Conservation (phyloP, 2,113 vertebrate species). For the Cinclus mexicanus region DNA sequence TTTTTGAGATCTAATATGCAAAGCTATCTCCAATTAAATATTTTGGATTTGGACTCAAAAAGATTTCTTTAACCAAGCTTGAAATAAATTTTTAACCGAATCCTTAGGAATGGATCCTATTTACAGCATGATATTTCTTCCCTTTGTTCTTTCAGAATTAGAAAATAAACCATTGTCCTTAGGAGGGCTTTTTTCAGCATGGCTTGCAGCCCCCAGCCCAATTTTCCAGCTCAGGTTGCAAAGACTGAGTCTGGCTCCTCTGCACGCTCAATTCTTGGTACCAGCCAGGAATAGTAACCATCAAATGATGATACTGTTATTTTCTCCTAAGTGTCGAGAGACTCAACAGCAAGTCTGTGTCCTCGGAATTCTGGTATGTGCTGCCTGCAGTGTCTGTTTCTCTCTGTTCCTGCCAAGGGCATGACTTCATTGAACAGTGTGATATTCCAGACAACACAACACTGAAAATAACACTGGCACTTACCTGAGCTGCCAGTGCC, state of each 20-base stretch:
- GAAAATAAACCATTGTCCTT: not conserved
- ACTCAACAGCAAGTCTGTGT: not conserved
- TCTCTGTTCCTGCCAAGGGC: not conserved
- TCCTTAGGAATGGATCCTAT: not conserved
- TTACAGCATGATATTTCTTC: not conserved
- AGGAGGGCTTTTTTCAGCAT: not conserved
- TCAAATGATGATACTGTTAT: not conserved
- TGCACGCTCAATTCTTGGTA: not conserved
- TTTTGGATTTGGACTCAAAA: not conserved
- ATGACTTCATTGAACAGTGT: not conserved
- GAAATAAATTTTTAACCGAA: not conserved
- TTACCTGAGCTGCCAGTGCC: slow-evolving; percentile 81
- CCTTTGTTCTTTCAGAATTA: not conserved
- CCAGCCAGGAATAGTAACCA: slow-evolving; percentile 6
- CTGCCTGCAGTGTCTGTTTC: not conserved
- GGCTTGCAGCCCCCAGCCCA: not conserved
- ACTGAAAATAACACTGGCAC: not conserved
- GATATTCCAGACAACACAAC: not conserved
- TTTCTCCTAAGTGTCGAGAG: not conserved
- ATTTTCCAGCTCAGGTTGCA: not conserved
- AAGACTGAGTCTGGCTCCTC: not conserved
- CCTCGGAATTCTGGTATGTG: not conserved
- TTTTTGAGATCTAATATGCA: not conserved
- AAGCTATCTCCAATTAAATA: not conserved
- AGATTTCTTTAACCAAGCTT: not conserved